Conservation (phyloP, 2,113 vertebrate species). For the Columba livia region DNA sequence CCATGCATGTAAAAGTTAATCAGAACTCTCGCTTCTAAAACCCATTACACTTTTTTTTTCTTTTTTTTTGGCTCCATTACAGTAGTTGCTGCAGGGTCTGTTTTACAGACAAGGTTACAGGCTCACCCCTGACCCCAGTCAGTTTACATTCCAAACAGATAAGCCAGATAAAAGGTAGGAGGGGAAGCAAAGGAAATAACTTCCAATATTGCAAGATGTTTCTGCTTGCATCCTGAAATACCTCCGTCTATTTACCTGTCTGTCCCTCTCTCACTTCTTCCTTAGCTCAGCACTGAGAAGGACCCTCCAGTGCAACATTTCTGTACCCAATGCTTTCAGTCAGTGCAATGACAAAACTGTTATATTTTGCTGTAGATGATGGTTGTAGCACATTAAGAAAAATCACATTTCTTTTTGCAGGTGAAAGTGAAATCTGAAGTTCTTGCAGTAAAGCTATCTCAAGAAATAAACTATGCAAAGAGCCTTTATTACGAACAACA, state of each 20-base stretch:
- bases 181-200: not conserved
- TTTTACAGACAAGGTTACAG: not conserved
- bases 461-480: slow-evolving; percentile 99
- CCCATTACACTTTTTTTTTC: not conserved
- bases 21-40: not conserved
- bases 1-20: not conserved
- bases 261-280: not conserved
- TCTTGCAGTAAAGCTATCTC: slow-evolving; percentile 91
- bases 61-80: not conserved
- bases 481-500: slow-evolving; percentile 98
- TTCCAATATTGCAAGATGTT: not conserved
- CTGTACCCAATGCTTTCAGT: not conserved
- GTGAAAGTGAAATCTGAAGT: slow-evolving; percentile 92
- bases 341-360: not conserved
- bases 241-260: not conserved
- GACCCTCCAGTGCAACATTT: not conserved
- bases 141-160: slow-evolving; percentile 48
- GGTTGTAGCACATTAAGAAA: not conserved
- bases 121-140: slow-evolving; percentile 22
- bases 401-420: slow-evolving; percentile 64
- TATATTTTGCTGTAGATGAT: not conserved
- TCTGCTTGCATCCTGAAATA: not conserved
- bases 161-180: slow-evolving; percentile 16
- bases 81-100: not conserved
- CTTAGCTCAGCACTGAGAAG: not conserved